Evolutionary conservation across 2,113 vertebrate genomes (phyloP).

Genomic region (Gila orcuttii): DNA sequence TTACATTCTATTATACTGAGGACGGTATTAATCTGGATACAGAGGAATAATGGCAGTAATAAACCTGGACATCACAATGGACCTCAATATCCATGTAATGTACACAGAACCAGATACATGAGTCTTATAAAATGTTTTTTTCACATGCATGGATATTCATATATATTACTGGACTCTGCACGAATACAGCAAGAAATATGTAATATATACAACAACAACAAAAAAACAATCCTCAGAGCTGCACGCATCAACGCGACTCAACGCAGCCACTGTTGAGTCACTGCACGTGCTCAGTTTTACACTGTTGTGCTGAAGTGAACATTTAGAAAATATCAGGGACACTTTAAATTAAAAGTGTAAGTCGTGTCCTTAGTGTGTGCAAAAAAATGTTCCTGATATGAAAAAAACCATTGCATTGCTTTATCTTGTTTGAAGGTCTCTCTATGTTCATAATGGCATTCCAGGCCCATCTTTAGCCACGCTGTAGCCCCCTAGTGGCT

Average conservation of each 20-base stretch:
- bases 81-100: conserved; percentile 24
- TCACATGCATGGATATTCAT: conserved; percentile 58
- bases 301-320: neutral
- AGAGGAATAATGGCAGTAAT: conserved; percentile 37
- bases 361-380: conserved; percentile 55
- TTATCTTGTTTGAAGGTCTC: conserved; percentile 19
- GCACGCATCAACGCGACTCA: neutral
- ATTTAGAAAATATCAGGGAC: neutral
- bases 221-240: neutral
- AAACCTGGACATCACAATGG: conserved; percentile 21
- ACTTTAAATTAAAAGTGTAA: conserved; percentile 7
- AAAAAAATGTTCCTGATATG: conserved; percentile 33
- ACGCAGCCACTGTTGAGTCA: conserved; percentile 23
- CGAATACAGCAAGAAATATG: conserved; percentile 53
- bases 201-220: conserved; percentile 15
- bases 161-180: conserved; percentile 42
- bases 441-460: conserved; percentile 7
- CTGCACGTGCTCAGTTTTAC: neutral
- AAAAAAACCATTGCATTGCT: conserved; percentile 37
- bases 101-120: conserved; percentile 29
- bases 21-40: conserved; percentile 21
- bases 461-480: neutral
- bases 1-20: conserved; percentile 35
- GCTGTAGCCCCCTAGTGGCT: conserved; percentile 11
- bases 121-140: conserved; percentile 39